phyloP scores from a whole-genome alignment of 2,113 vertebrate genomes.

The Clarias magur region DNA sequence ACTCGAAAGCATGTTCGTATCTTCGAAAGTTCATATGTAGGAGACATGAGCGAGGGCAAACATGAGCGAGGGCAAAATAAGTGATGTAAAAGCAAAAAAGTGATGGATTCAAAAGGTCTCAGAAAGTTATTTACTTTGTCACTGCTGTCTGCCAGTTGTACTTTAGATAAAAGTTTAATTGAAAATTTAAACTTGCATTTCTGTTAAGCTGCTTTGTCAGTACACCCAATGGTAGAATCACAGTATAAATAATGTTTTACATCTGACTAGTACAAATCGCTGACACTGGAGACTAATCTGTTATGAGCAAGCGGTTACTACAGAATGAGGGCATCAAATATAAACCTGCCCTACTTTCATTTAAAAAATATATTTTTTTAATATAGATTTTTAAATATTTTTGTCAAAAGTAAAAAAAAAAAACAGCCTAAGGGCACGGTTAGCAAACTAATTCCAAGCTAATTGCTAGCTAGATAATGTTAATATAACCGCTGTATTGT shows the following conservation, averaged over 20 bases:
- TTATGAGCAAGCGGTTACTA: neutral
- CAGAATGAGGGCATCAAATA: neutral
- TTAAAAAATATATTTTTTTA: too few relatives aligned
- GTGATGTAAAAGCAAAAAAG: neutral
- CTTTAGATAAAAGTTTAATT: neutral
- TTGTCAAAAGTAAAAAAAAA: too few relatives aligned
- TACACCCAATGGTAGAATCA: too few relatives aligned
- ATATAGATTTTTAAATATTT: too few relatives aligned
- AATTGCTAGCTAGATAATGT: neutral
- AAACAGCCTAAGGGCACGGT: neutral
- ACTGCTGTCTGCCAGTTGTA: too few relatives aligned
- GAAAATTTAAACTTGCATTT: neutral
- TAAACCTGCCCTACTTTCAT: too few relatives aligned
- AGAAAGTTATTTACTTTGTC: neutral
- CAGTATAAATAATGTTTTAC: neutral
- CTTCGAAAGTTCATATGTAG: neutral
- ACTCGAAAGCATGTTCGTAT: neutral
- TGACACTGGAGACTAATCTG: neutral
- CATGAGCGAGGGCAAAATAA: neutral
- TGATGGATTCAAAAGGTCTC: neutral
- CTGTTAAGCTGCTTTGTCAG: neutral
- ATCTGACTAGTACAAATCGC: neutral
- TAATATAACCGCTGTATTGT: neutral
- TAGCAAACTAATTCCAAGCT: neutral
- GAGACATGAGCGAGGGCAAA: neutral